Conservation (phyloP, 2,888 invertebrate genomes). For the Petrophora chlorosata region DNA sequence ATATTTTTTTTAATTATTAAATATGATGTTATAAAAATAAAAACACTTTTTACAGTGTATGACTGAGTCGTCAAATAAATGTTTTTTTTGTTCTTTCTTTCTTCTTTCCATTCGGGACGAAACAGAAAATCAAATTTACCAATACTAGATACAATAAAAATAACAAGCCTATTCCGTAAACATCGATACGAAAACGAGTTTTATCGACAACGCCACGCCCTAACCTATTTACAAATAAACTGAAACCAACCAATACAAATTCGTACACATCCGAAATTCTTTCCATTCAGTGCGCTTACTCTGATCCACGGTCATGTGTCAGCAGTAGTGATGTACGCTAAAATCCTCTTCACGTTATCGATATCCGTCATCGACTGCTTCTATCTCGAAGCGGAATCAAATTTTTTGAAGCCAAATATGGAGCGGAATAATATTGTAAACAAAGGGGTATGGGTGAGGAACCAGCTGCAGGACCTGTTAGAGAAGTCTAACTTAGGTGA, state of each 20-base stretch:
- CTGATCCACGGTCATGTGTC: conserved; percentile 21
- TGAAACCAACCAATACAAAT: conserved; percentile 41
- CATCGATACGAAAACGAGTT: conserved; percentile 12
- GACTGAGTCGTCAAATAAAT: too few species aligned
- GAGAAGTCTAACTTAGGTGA: conserved; percentile 41
- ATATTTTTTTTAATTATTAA: too few species aligned
- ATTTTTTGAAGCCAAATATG: conserved; percentile 48
- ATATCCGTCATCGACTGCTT: conserved; percentile 40
- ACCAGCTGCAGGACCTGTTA: conserved; percentile 29
- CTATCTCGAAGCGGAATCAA: conserved; percentile 45
- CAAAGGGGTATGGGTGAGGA: conserved; percentile 63
- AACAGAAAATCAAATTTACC: too few species aligned
- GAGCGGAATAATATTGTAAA: conserved; percentile 67
- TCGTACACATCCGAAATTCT: conserved; percentile 50
- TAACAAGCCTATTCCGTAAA: too few species aligned
- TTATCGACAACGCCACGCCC: conserved; percentile 21
- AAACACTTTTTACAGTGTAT: too few species aligned
- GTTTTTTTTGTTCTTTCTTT: too few species aligned
- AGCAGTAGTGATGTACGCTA: conserved; percentile 54
- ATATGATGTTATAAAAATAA: too few species aligned
- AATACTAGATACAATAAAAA: too few species aligned
- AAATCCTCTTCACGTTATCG: conserved; percentile 38
- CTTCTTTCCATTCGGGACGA: too few species aligned
- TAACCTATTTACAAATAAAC: conserved; percentile 55
- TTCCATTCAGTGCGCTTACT: conserved; percentile 32